Conservation (phyloP, 2,888 invertebrate species). For the Branchipolynoe longqiensis region DNA sequence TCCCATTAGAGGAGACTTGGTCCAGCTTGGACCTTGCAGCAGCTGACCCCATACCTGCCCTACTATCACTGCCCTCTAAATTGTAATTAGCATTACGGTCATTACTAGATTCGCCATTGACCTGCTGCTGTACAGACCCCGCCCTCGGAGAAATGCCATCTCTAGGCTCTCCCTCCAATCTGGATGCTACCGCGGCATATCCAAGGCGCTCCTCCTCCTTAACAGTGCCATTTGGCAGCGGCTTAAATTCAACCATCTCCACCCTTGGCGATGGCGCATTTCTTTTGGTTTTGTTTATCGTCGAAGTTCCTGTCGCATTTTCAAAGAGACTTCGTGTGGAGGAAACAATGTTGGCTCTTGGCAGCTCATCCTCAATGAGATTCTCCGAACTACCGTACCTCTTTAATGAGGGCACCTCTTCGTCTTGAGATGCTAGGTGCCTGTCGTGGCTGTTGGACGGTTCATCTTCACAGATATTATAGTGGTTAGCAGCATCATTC, state of each 20-base stretch:
- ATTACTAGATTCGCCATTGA: conserved; percentile 23
- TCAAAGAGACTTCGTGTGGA: conserved; percentile 93
- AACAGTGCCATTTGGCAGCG: conserved; percentile 52
- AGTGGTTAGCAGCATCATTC: neutral
- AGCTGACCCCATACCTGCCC: conserved; percentile 46
- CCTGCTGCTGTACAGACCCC: neutral
- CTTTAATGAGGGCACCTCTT: neutral
- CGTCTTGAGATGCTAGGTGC: neutral
- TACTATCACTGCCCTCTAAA: conserved; percentile 39
- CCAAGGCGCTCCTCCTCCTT: neutral
- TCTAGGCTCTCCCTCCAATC: conserved; percentile 35
- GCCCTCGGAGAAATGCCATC: conserved; percentile 32
- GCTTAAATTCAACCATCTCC: neutral
- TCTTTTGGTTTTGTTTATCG: conserved; percentile 38
- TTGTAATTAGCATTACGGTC: conserved; percentile 53
- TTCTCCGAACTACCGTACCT: conserved; percentile 50
- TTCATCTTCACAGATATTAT: conserved; percentile 9
- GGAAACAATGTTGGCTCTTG: conserved; percentile 94
- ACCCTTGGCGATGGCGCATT: conserved; percentile 40
- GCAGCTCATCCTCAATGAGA: conserved; percentile 85
- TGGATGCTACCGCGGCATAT: neutral
- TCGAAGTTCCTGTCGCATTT: conserved; percentile 52
- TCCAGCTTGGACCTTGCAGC: conserved; percentile 13
- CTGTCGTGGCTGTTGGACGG: neutral
- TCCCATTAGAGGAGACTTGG: neutral